These are phyloP conservation scores for Lutjanus erythropterus DNA, from an alignment of 2,113 vertebrate species.

Conservation along the genomic window DNA sequence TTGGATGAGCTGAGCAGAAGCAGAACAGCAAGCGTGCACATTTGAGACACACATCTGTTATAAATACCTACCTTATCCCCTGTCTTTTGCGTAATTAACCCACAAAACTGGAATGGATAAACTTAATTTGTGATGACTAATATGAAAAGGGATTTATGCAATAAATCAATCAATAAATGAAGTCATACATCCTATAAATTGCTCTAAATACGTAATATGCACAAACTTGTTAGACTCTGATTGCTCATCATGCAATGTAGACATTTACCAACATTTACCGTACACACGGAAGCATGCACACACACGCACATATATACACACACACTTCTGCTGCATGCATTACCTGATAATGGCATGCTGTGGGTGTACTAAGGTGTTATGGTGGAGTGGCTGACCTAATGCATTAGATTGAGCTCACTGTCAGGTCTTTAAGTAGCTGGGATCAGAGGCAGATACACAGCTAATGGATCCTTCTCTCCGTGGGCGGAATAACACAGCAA, in stretches of 20 bases:
- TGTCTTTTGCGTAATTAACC: neutral
- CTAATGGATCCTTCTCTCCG: constrained; percentile 81
- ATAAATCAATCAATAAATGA: neutral
- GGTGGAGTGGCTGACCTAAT: constrained; percentile 81
- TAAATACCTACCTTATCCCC: too few species aligned
- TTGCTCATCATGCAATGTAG: constrained; percentile 18
- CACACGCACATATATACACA: constrained; percentile 14
- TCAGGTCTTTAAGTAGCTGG: constrained; percentile 82
- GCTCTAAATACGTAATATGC: constrained; percentile 12
- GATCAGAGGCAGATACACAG: constrained; percentile 80
- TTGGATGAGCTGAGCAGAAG: neutral
- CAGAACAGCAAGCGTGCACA: neutral
- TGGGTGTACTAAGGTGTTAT: constrained; percentile 79
- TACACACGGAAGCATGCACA: neutral
- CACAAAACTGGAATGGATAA: neutral
- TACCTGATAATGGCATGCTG: constrained; percentile 79
- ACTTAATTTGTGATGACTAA: neutral
- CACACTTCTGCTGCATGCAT: constrained; percentile 61
- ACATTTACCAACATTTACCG: constrained; percentile 33
- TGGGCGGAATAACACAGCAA: constrained; percentile 78
- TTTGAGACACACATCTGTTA: neutral
- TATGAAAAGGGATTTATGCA: neutral
- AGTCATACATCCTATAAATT: neutral
- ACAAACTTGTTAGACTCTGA: neutral
- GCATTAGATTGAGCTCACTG: constrained; percentile 81